These are phyloP conservation scores for Notechis scutatus DNA, from an alignment of 2,113 vertebrate species.

Conservation along the genomic window DNA sequence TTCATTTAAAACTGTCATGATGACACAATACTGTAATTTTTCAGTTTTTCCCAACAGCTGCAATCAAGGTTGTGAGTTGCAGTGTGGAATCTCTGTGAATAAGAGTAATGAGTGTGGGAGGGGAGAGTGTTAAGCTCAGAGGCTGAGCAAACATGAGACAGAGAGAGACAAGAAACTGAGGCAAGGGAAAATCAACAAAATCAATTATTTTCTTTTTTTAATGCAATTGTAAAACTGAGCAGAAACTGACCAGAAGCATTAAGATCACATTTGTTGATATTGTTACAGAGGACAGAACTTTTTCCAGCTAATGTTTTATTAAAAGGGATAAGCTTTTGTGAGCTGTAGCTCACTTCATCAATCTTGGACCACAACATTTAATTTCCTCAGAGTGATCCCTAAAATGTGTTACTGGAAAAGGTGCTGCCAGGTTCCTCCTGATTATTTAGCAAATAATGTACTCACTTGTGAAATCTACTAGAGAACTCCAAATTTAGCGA, in stretches of 20 bases:
- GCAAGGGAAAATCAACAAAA: not conserved
- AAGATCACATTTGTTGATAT: not conserved
- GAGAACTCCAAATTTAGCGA: not conserved
- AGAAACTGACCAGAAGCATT: not conserved
- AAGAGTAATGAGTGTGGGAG: not conserved
- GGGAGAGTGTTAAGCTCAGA: not conserved
- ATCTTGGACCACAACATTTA: not conserved
- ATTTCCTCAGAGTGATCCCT: not conserved
- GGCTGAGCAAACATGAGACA: not conserved
- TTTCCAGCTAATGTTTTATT: not conserved
- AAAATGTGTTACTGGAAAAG: not conserved
- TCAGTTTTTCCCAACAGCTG: not conserved
- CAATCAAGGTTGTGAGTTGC: not conserved
- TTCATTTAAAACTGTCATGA: not conserved
- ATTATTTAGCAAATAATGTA: not conserved
- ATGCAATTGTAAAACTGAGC: not conserved
- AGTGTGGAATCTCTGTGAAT: not conserved
- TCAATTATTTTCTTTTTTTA: not conserved
- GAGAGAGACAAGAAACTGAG: not conserved
- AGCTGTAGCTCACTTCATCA: not conserved
- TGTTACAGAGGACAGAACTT: not conserved
- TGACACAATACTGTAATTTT: not conserved
- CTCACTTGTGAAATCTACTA: not conserved
- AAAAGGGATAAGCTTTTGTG: not conserved
- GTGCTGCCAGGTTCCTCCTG: not conserved